These are phyloP conservation scores for Polydrusus tereticollis DNA, from an alignment of 2,888 invertebrate genomes.

Conservation along the genomic window DNA sequence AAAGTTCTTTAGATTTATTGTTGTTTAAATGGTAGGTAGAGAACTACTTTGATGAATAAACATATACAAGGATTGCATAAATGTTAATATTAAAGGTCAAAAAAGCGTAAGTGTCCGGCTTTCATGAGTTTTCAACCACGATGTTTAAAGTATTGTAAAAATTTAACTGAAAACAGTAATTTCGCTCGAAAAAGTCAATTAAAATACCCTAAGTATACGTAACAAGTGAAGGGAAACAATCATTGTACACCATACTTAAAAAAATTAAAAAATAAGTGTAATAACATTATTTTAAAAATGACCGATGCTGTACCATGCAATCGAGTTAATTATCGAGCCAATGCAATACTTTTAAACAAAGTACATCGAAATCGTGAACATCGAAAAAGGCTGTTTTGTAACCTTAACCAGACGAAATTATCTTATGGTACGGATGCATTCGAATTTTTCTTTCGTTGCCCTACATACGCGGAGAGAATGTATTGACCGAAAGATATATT, in stretches of 20 bases:
- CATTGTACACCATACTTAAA: slow-evolving; percentile 27
- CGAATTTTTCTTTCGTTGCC: slow-evolving; percentile 50
- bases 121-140: slow-evolving; percentile 5
- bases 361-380: slow-evolving; percentile 44
- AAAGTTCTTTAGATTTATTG: slow-evolving; percentile 26
- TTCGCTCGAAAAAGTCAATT: slow-evolving; percentile 23
- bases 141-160: slow-evolving; percentile 3
- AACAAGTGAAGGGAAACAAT: slow-evolving; percentile 43
- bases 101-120: slow-evolving; percentile 11
- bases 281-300: slow-evolving; percentile 42
- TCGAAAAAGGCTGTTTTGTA: slow-evolving; percentile 49
- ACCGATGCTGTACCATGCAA: slow-evolving; percentile 43
- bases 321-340: slow-evolving; percentile 39
- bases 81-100: slow-evolving; percentile 20
- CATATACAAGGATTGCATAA: slow-evolving; percentile 13
- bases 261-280: slow-evolving; percentile 40
- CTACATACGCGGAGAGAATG: slow-evolving; percentile 50
- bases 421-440: slow-evolving; percentile 47
- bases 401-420: slow-evolving; percentile 49
- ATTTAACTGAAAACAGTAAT: slow-evolving; percentile 11
- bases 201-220: slow-evolving; percentile 26
- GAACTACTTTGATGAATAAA: slow-evolving; percentile 26
- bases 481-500: slow-evolving; percentile 48
- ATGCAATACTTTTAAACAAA: slow-evolving; percentile 42
- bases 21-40: slow-evolving; percentile 18